phyloP scores from a whole-genome alignment of 35 echinoderm and acorn worm species.

The Patiria miniata region DNA sequence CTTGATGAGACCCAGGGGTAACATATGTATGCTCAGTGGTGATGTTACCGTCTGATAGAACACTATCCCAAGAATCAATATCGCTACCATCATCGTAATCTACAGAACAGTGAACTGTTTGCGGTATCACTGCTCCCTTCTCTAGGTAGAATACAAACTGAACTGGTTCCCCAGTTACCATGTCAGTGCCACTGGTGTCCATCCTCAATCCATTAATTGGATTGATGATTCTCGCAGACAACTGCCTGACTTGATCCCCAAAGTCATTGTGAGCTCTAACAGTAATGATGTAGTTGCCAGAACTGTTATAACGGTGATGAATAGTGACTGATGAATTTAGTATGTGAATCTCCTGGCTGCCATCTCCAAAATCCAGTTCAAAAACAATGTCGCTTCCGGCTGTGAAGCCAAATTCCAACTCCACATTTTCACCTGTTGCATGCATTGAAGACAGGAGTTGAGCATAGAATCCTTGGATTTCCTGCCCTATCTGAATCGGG shows the following conservation, averaged over 20 bases:
- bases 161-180: not conserved
- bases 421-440: not conserved
- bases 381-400: conserved; percentile 26
- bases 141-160: not conserved
- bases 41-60: not conserved
- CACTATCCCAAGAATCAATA: not conserved
- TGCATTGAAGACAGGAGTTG: not conserved
- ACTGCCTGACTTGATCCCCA: not conserved
- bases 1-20: not conserved
- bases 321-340: not conserved
- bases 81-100: conserved; percentile 12
- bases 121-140: not conserved
- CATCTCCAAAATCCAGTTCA: conserved; percentile 44
- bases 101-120: conserved; percentile 12
- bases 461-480: conserved; percentile 22
- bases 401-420: not conserved
- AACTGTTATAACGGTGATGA: conserved; percentile 9
- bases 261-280: not conserved
- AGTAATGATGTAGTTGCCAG: not conserved
- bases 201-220: not conserved
- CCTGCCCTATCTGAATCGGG: conserved; percentile 1
- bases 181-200: not conserved
- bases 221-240: not conserved
- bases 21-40: not conserved
- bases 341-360: not conserved